Evolutionary conservation across 2,797 vertebrate species (phyloP), one percentile per base, ranked within the genome.

Genomic region (Gallirallus australis): DNA sequence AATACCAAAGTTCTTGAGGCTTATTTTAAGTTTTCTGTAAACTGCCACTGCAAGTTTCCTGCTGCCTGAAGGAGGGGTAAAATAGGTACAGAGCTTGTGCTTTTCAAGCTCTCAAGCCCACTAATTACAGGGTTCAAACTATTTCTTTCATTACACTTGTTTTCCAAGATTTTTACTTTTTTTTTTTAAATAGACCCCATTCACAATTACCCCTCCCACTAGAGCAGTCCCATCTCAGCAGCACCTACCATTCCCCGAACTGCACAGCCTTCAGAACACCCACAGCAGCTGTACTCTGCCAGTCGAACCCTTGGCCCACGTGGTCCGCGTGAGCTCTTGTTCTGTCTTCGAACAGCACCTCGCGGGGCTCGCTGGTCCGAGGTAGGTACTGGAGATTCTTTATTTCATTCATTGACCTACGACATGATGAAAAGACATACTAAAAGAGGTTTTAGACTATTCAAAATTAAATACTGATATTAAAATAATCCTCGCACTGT

Each of bases 211-310:
- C 11, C 42, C 19, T 31, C 80, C 17, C 19, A 25, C 4, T 9
- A 15, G 15, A 23, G 16, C 0, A 64, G 33, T 1, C n/a, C 14
- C 18, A 9, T 21, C 21, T 7, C 33, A 30, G 80, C 7, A 27
- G 64, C 68, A 97, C 98, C 97, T 91, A 99, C 99, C 99, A 99
- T 97, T 99, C 99, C 97, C 99, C 99, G 71, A 99, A 99, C 97
- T 99, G 99, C 72, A 99, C 99, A 15, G 99, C 99, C 98, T 99
- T 99, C 95, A 99, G 98, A 21, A 99, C 99, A 2, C 99, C 99
- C 3, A 99, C 99, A 37, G 99, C 99, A n/a, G 99, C 99, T 3
- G 99, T 99, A 97, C 99, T 99, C 98, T 99, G 99, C 99, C 99
- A 99, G 98, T 99, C 99, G 90, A 99, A 99, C 80, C 99, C 99